Percentiles rank a stretch among this genome's conserved stretches.
Conservation (phyloP, 2,797 vertebrate species). For the Phataginus tricuspis region DNA sequence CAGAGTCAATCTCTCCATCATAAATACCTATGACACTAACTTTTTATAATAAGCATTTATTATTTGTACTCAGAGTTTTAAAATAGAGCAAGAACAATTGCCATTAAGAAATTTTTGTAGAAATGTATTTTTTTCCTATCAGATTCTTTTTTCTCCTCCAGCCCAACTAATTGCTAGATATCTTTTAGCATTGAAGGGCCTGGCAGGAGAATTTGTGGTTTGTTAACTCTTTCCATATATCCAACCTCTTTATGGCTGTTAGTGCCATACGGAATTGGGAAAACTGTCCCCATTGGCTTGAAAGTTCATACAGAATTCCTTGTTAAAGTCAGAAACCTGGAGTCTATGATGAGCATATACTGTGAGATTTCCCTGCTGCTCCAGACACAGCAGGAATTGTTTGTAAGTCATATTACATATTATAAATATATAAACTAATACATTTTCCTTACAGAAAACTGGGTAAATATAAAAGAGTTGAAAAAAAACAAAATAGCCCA, state of each 20-base stretch:
- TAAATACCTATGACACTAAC: background rate
- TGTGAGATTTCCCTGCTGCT: background rate
- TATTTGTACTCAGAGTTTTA: background rate
- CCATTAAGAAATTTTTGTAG: background rate
- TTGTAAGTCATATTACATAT: background rate
- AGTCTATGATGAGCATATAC: background rate
- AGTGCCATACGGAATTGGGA: background rate
- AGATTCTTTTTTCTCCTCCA: background rate
- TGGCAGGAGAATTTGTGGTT: background rate
- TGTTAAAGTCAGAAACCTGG: background rate
- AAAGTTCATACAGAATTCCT: background rate
- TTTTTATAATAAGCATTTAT: conserved; percentile 21
- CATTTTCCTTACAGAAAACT: background rate
- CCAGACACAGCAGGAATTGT: background rate
- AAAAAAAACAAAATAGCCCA: background rate
- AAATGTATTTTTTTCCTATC: background rate
- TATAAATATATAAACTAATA: background rate
- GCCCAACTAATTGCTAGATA: background rate
- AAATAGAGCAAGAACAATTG: background rate
- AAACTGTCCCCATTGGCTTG: background rate
- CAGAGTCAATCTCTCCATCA: background rate
- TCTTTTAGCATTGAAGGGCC: background rate
- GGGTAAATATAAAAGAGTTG: background rate
- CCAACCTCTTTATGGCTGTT: background rate
- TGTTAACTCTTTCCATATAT: background rate